phyloP scores from a whole-genome alignment of 2,113 vertebrate genomes.

The Cyrtonyx montezumae region DNA sequence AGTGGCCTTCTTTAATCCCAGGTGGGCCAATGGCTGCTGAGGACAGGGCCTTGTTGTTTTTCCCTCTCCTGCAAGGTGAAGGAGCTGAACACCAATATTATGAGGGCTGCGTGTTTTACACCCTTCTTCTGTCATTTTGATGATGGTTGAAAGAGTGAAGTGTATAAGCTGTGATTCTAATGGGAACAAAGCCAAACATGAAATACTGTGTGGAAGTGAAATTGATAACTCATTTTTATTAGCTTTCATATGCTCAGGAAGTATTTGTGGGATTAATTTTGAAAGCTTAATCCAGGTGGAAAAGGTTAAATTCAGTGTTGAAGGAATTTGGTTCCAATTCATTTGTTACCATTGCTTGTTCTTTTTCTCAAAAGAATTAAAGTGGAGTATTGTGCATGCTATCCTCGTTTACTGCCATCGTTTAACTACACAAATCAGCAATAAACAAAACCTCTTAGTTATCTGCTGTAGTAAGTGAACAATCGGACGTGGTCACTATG shows the following conservation, averaged over 20 bases:
- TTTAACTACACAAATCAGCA: not conserved
- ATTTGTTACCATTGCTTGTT: conserved; percentile 38
- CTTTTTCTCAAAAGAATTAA: conserved; percentile 21
- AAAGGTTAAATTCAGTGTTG: conserved; percentile 57
- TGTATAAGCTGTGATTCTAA: conserved; percentile 12
- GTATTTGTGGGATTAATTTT: conserved; percentile 64
- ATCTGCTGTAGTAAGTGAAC: not conserved
- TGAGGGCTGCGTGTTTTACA: not conserved
- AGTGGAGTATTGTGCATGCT: not conserved
- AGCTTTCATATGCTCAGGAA: conserved; percentile 39
- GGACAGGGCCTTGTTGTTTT: not conserved
- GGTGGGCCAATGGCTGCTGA: not conserved
- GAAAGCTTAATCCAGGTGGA: conserved; percentile 68
- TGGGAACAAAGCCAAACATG: conserved; percentile 7
- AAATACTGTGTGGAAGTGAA: conserved; percentile 36
- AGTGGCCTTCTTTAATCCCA: not conserved
- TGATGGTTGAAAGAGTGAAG: not conserved
- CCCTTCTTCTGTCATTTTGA: not conserved
- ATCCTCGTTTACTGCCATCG: not conserved
- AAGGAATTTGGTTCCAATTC: conserved; percentile 52
- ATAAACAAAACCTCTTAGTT: not conserved
- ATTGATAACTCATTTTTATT: conserved; percentile 56
- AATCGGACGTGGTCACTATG: not conserved
- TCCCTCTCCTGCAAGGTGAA: not conserved
- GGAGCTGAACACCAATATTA: not conserved